These are phyloP conservation scores for Xiphias gladius DNA, from an alignment of 2,113 vertebrate species.

Conservation along the genomic window DNA sequence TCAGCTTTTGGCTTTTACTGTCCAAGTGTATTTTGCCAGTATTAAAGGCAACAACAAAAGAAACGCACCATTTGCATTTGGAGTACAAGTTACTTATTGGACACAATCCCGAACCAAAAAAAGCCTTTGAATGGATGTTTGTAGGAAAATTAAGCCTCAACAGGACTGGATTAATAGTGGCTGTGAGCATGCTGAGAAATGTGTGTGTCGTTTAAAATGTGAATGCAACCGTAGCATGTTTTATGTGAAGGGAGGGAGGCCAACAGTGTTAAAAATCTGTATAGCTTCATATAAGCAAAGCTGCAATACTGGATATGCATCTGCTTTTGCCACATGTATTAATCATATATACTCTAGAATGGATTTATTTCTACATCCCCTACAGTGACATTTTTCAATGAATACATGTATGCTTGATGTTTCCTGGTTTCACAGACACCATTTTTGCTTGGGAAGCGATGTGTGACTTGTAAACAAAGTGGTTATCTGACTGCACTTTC, in stretches of 20 bases:
- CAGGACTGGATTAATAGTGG: neutral
- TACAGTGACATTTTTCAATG: slow-evolving; percentile 2
- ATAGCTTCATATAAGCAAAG: neutral
- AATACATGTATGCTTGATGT: neutral
- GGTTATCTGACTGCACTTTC: neutral
- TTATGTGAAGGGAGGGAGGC: neutral
- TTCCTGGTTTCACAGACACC: neutral
- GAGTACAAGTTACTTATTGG: neutral
- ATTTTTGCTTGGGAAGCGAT: neutral
- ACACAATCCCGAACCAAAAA: neutral
- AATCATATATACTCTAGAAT: neutral
- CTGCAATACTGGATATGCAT: neutral
- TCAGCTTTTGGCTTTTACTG: slow-evolving; percentile 26
- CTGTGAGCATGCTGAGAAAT: neutral
- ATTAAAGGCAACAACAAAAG: neutral
- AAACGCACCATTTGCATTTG: neutral
- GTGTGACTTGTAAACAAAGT: neutral
- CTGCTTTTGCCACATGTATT: neutral
- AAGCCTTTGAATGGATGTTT: neutral
- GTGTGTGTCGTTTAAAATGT: neutral
- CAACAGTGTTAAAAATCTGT: neutral
- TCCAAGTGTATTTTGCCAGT: neutral
- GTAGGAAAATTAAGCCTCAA: neutral
- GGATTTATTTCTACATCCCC: neutral
- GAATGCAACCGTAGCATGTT: neutral